A percentile compares a stretch with the other conserved stretches of the same genome.
phyloP scores from a whole-genome alignment of 2,113 vertebrate species.

The Fregetta grallaria region DNA sequence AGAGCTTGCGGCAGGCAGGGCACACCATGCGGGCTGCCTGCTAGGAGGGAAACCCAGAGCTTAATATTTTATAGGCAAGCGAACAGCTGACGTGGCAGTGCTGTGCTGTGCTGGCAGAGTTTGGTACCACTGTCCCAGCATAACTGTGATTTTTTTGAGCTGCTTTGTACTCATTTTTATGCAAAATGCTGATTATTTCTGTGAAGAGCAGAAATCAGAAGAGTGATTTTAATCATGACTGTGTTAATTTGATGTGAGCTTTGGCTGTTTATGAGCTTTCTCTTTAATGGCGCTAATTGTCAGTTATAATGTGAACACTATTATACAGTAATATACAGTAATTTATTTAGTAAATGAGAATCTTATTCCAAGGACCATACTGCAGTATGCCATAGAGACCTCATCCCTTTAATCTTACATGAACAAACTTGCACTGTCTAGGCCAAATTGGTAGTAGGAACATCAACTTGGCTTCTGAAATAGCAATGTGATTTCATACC shows the following conservation, averaged over 20 bases:
- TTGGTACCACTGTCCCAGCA: neutral
- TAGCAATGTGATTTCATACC: neutral
- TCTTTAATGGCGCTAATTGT: slow-evolving; percentile 71
- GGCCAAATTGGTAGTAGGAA: slow-evolving; percentile 14
- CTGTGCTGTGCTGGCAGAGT: neutral
- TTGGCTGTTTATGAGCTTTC: slow-evolving; percentile 71
- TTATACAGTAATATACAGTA: slow-evolving; percentile 70
- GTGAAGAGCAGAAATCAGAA: slow-evolving; percentile 71
- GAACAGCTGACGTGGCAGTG: neutral
- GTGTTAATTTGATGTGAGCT: slow-evolving; percentile 73
- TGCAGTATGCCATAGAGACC: slow-evolving; percentile 42
- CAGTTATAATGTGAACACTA: slow-evolving; percentile 71
- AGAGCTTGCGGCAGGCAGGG: neutral
- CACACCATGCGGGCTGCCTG: neutral
- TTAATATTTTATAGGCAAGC: neutral
- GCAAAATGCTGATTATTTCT: slow-evolving; percentile 66
- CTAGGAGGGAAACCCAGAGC: neutral
- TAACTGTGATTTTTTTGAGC: neutral
- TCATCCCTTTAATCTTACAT: slow-evolving; percentile 56
- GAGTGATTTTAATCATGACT: slow-evolving; percentile 72
- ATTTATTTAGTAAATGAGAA: slow-evolving; percentile 74
- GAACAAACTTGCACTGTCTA: slow-evolving; percentile 43
- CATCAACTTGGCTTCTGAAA: neutral
- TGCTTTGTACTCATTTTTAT: slow-evolving; percentile 36
- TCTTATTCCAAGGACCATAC: slow-evolving; percentile 67